A percentile compares a stretch with the other conserved stretches of the same genome.
These are phyloP conservation scores for Polyergus mexicanus DNA, from an alignment of 1,140 invertebrate genomes.

Conservation along the genomic window DNA sequence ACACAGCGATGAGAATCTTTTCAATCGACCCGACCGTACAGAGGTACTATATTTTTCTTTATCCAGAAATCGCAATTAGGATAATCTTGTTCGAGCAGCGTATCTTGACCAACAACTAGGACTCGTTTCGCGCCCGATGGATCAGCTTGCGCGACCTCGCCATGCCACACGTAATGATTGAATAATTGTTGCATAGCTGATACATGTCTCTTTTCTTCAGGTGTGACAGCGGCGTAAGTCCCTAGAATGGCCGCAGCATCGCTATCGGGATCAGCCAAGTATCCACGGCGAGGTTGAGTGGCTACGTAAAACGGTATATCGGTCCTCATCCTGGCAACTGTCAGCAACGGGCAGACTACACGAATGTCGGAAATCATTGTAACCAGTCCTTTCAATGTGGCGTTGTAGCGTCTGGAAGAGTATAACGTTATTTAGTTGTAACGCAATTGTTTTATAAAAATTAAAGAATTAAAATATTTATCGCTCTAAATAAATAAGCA, in stretches of 20 bases:
- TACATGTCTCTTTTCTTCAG: slow-evolving; percentile 91
- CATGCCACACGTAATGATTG: slow-evolving; percentile 92
- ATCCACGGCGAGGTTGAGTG: slow-evolving; percentile 87
- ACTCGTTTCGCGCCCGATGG: slow-evolving; percentile 85
- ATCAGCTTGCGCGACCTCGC: slow-evolving; percentile 88
- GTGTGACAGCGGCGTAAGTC: slow-evolving; percentile 90
- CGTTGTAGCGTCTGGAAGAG: slow-evolving; percentile 88
- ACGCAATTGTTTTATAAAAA: neutral
- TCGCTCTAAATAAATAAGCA: neutral
- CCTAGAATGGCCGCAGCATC: slow-evolving; percentile 93
- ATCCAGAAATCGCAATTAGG: slow-evolving; percentile 92
- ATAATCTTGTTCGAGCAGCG: slow-evolving; percentile 88
- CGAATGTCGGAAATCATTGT: slow-evolving; percentile 93
- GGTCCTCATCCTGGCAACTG: slow-evolving; percentile 87
- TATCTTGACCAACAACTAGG: slow-evolving; percentile 90
- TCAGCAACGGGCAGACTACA: slow-evolving; percentile 92
- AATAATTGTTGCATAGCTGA: slow-evolving; percentile 93
- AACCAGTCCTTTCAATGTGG: slow-evolving; percentile 89
- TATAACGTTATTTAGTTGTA: neutral
- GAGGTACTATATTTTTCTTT: slow-evolving; percentile 90
- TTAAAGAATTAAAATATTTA: neutral
- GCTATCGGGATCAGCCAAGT: slow-evolving; percentile 88
- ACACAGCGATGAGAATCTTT: neutral
- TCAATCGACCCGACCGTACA: slow-evolving; percentile 89
- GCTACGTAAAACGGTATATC: slow-evolving; percentile 92